Evolutionary conservation across 1,140 invertebrate genomes (phyloP).

Genomic region (Drosophila tsacasi): DNA sequence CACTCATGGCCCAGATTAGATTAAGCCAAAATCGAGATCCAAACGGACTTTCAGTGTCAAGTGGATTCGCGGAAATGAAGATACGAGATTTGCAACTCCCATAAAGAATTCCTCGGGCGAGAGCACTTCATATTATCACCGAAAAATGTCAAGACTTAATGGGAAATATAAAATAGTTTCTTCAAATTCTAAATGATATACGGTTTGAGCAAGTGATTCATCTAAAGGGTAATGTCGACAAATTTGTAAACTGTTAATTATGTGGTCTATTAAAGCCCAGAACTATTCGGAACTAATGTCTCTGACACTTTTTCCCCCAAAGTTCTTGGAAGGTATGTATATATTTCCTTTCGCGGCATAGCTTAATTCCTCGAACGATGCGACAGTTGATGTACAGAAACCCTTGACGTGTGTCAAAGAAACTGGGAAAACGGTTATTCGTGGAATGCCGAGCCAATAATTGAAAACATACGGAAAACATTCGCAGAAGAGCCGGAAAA

Average conservation of each 20-base stretch:
- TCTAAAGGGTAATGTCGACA: neutral
- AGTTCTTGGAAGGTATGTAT: neutral
- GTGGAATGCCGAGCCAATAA: slow-evolving; percentile 38
- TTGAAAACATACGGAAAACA: slow-evolving; percentile 48
- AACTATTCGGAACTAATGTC: neutral
- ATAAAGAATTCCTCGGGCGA: neutral
- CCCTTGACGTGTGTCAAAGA: slow-evolving; percentile 12
- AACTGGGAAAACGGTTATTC: slow-evolving; percentile 6
- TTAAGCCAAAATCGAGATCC: neutral
- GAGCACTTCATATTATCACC: neutral
- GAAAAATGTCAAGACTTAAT: neutral
- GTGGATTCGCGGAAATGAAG: slow-evolving; percentile 2
- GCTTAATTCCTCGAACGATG: neutral
- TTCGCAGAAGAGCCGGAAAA: slow-evolving; percentile 42
- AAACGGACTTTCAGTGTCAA: neutral
- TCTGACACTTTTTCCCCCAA: neutral
- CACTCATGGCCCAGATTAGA: slow-evolving; percentile 19
- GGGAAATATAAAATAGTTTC: neutral
- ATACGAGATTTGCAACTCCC: slow-evolving; percentile 4
- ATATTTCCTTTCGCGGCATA: neutral
- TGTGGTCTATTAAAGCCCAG: neutral
- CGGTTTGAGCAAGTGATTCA: neutral
- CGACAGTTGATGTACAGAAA: slow-evolving; percentile 12
- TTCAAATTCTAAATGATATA: neutral
- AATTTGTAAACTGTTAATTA: neutral